Evolutionary conservation across 2,113 vertebrate genomes (phyloP).

Genomic region (Antechinus flavipes): DNA sequence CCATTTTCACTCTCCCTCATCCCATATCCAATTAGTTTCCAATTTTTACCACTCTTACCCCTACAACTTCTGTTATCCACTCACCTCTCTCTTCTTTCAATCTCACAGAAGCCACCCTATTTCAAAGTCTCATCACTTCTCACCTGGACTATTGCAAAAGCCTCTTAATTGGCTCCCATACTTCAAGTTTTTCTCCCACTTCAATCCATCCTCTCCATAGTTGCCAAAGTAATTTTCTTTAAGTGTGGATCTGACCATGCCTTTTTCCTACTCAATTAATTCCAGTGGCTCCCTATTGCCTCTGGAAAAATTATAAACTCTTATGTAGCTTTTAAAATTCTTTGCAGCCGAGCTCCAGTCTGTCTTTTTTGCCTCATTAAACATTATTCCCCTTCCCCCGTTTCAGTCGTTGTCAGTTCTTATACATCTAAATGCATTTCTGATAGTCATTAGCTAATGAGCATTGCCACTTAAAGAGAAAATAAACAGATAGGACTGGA

Average conservation of each 20-base stretch:
- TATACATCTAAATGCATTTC: neutral
- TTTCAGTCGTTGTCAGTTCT: neutral
- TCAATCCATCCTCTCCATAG: neutral
- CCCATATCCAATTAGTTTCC: neutral
- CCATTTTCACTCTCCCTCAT: neutral
- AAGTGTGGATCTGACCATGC: neutral
- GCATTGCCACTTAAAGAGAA: neutral
- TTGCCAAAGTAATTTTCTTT: neutral
- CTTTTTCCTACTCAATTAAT: neutral
- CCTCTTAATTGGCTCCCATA: neutral
- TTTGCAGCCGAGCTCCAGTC: neutral
- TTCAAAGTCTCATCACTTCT: neutral
- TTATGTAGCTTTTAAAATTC: neutral
- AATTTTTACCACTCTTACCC: neutral
- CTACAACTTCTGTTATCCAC: neutral
- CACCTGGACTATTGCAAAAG: neutral
- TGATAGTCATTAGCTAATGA: neutral
- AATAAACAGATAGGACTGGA: neutral
- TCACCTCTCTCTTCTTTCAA: neutral
- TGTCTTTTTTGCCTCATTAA: neutral
- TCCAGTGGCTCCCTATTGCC: neutral
- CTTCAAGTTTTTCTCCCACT: neutral
- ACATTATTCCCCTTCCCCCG: neutral
- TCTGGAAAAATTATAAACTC: neutral
- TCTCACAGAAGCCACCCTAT: neutral